Evolutionary conservation across 2,113 vertebrate genomes (phyloP).

Genomic region (Ivindomyrus marchei): DNA sequence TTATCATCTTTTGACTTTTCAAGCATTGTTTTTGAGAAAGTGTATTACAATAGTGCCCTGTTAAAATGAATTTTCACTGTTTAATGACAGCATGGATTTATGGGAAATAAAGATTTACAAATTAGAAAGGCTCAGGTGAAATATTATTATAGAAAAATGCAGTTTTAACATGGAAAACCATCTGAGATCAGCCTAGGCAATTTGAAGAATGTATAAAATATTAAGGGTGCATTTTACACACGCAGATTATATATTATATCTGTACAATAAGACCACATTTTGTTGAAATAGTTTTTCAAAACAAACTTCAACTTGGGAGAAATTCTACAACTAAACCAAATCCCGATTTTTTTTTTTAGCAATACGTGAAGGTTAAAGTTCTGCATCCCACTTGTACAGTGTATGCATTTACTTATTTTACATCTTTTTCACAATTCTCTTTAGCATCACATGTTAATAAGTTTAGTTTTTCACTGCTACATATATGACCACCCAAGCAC

Average conservation of each 20-base stretch:
- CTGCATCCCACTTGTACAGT: background rate
- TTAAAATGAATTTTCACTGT: background rate
- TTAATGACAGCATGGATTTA: background rate
- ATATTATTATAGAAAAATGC: background rate
- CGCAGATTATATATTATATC: background rate
- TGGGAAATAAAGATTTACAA: background rate
- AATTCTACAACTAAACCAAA: background rate
- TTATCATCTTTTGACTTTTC: background rate
- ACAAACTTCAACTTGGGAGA: background rate
- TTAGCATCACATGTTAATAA: background rate
- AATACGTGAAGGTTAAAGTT: background rate
- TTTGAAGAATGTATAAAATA: background rate
- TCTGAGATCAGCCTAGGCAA: background rate
- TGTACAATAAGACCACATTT: background rate
- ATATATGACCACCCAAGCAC: conserved; percentile 5
- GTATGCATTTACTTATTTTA: background rate
- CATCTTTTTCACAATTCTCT: conserved; percentile 9
- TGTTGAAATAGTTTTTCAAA: background rate
- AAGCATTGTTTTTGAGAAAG: background rate
- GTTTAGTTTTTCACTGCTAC: background rate
- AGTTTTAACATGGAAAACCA: background rate
- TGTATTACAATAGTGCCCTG: background rate
- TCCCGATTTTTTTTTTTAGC: background rate
- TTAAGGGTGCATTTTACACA: background rate
- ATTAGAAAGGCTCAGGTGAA: background rate